Percentiles rank a stretch among this genome's conserved stretches.
Evolutionary conservation across 2,888 invertebrate species (phyloP).

Genomic region (Phengaris alcon): DNA sequence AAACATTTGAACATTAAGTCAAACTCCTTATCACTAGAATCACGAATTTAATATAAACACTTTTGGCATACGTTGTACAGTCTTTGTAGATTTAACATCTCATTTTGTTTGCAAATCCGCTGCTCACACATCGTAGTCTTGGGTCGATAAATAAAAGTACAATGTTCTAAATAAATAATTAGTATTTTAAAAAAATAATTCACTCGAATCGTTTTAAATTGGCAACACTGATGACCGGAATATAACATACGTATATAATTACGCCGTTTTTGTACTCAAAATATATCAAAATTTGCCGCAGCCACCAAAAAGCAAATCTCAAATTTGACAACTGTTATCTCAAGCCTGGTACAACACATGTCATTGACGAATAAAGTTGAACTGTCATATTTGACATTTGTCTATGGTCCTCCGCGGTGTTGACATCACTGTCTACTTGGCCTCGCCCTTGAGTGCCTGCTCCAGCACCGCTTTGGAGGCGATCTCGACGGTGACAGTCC

Average conservation of each 20-base stretch:
- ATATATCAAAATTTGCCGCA: conserved; percentile 14
- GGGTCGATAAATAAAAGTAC: conserved; percentile 26
- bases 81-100: conserved; percentile 24
- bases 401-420: background rate
- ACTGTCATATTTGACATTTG: conserved; percentile 13
- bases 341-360: background rate
- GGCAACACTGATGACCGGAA: conserved; percentile 19
- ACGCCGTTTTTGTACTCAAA: conserved; percentile 27
- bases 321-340: background rate
- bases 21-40: conserved; percentile 28
- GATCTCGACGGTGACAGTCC: conserved; percentile 73
- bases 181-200: conserved; percentile 6
- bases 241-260: conserved; percentile 29
- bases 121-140: conserved; percentile 23
- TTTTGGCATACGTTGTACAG: conserved; percentile 32
- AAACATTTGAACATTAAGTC: conserved; percentile 6
- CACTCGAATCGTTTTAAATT: conserved; percentile 14
- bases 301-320: background rate
- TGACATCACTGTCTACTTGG: conserved; percentile 41
- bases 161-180: background rate
- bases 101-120: background rate
- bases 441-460: conserved; percentile 63
- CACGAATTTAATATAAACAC: conserved; percentile 30
- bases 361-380: background rate
- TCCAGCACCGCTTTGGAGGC: conserved; percentile 66